These are phyloP conservation scores for Yponomeuta plumbellus DNA, from an alignment of 2,888 invertebrate species.

Conservation along the genomic window DNA sequence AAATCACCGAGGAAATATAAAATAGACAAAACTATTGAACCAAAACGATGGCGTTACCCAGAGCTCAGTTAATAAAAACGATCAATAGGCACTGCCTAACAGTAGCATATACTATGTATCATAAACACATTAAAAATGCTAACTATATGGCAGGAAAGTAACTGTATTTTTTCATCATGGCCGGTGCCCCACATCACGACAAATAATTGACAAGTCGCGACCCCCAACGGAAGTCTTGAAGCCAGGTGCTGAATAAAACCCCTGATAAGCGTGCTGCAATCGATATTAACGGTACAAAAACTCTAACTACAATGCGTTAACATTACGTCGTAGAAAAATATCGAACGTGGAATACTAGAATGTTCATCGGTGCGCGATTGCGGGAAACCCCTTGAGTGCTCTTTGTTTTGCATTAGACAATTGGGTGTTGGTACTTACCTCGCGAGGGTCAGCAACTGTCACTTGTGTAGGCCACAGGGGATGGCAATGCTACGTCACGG, in stretches of 20 bases:
- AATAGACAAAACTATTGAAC: too few species aligned
- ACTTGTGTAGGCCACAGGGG: neutral
- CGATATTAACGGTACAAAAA: constrained; percentile 35
- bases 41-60: too few species aligned
- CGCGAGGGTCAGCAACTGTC: constrained; percentile 3
- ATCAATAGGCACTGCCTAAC: too few species aligned
- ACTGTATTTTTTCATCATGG: neutral
- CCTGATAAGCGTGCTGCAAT: constrained; percentile 37
- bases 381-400: constrained; percentile 36
- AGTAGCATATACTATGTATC: too few species aligned
- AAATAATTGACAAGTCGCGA: neutral
- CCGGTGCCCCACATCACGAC: neutral
- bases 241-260: constrained; percentile 23
- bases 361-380: constrained; percentile 36
- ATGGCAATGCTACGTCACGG: neutral
- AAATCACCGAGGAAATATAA: too few species aligned
- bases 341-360: constrained; percentile 46
- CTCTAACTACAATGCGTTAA: neutral
- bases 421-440: constrained; percentile 15
- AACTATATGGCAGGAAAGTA: too few species aligned
- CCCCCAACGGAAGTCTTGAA: neutral
- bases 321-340: constrained; percentile 22
- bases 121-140: too few species aligned
- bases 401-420: constrained; percentile 3
- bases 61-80: too few species aligned